Base-by-base conservation (phyloP, 2,888 invertebrate genomes). In the Andrena dorsata region DNA sequence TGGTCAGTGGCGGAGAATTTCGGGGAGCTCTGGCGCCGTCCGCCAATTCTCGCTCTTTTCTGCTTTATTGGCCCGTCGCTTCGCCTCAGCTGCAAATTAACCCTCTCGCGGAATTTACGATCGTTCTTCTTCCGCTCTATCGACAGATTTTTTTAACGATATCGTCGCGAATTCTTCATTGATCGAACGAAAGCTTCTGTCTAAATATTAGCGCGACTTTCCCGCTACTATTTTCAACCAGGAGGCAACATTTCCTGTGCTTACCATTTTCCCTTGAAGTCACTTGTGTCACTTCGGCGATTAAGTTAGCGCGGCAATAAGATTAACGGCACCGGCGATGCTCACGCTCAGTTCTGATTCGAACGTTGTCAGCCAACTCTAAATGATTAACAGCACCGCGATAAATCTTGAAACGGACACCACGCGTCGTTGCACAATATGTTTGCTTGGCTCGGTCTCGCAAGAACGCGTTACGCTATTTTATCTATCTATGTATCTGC, bases 1-100 rank as follows among this genome's bases (percentile, higher is more conserved):
- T 65, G n/a, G 28, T 35, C 23, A 30, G 49, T 13, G 69, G 49
- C 1, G 23, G 23, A 64, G 71, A 69, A 82, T 65, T 82, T 73
- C 20, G 30, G 16, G 30, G 61, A 60, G 4, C 20, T 28, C 72
- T 64, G 88, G 88, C 87, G 89, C 80, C 88, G 69, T 20, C 63
- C 61, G 78, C n/a, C 89, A 78, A 80, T 88, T 80, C 85, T 20
- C 66, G 41, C 16, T 70, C 68, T 60, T 88, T 84, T 89, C 89
- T 79, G 80, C 85, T 64, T 88, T 84, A 86, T 84, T 88, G 79
- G 71, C 3, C 84, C 88, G 86, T 86, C 88, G 84, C 85, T 81
- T 80, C 80, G 80, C 28, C 30, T 86, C 77, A 8, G 53, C 65
- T 66, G 80, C 58, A 69, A 80, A 88, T 89, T 86, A 88, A 88